Evolutionary conservation across 2,888 invertebrate genomes (phyloP).

Genomic region (Ochlodes sylvanus): DNA sequence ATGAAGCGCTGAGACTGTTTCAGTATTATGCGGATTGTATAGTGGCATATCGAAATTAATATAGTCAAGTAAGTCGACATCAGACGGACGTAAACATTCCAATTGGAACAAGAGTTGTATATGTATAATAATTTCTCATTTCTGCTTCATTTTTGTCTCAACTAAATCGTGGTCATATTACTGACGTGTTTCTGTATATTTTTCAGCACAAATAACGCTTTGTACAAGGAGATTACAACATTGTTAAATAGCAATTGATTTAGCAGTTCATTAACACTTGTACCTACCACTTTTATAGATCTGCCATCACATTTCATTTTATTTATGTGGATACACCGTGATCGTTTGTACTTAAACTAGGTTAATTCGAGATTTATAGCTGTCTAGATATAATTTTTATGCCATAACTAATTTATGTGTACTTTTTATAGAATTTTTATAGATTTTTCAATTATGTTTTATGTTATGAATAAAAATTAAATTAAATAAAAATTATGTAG

Average conservation of each 20-base stretch:
- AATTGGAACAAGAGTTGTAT: conserved; percentile 38
- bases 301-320: conserved; percentile 57
- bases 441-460: conserved; percentile 60
- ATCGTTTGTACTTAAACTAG: conserved; percentile 78
- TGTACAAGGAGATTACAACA: conserved; percentile 6
- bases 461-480: conserved; percentile 52
- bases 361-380: conserved; percentile 67
- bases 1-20: conserved; percentile 58
- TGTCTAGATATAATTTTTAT: conserved; percentile 74
- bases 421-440: conserved; percentile 72
- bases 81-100: conserved; percentile 39
- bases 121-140: conserved; percentile 31
- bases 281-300: conserved; percentile 47
- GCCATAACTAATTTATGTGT: conserved; percentile 82
- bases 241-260: conserved; percentile 6
- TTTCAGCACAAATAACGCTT: conserved; percentile 38
- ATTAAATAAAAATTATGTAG: conserved; percentile 60
- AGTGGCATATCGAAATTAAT: conserved; percentile 64
- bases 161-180: conserved; percentile 16
- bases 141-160: conserved; percentile 30
- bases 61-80: conserved; percentile 14
- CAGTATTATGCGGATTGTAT: conserved; percentile 66
- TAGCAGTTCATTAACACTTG: neutral
- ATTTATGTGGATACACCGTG: conserved; percentile 54
- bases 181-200: conserved; percentile 38